Percentiles rank a stretch among this genome's conserved stretches.
Conservation (phyloP, 2,797 vertebrate genomes). For the Amazonetta brasiliensis region DNA sequence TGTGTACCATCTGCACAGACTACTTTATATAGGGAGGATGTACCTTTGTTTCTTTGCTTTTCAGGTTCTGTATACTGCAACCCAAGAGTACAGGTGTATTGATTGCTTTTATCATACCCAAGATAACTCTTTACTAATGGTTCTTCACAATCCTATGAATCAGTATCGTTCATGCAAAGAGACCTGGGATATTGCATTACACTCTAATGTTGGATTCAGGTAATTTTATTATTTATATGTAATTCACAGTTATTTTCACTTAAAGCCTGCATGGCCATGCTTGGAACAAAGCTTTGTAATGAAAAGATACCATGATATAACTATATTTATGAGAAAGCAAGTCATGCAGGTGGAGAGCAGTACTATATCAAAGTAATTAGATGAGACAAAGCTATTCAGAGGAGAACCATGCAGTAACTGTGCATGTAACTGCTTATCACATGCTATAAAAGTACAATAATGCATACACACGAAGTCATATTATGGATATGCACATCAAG, state of each 20-base stretch:
- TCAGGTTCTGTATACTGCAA: conserved; percentile 87
- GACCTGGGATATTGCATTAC: conserved; percentile 85
- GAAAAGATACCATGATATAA: neutral
- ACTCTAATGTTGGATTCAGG: conserved; percentile 94
- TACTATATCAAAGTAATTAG: neutral
- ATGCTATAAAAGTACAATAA: neutral
- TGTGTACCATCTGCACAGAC: neutral
- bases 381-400: neutral
- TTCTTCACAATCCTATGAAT: conserved; percentile 92
- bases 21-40: neutral
- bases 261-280: neutral
- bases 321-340: neutral
- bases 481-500: neutral
- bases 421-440: neutral
- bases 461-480: neutral
- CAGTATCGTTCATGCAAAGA: conserved; percentile 76
- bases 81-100: conserved; percentile 83
- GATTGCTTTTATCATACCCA: conserved; percentile 86
- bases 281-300: neutral
- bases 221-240: conserved; percentile 55
- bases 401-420: neutral
- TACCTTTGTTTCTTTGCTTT: neutral
- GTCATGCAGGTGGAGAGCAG: neutral
- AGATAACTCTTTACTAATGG: conserved; percentile 85
- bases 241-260: neutral